These are phyloP conservation scores for Heliconius cydno DNA, from an alignment of 2,888 invertebrate genomes.

Conservation along the genomic window DNA sequence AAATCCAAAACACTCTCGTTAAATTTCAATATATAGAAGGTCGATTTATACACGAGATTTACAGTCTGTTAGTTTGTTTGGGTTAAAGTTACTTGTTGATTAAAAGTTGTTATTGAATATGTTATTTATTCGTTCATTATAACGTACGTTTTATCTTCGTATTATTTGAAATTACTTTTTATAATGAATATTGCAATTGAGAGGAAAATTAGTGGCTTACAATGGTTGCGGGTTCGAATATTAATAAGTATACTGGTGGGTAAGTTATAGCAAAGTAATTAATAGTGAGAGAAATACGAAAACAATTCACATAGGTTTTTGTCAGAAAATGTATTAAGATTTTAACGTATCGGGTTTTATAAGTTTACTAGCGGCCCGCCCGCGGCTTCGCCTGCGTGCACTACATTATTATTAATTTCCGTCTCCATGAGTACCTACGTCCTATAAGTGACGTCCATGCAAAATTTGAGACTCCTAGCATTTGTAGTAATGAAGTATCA, in stretches of 20 bases:
- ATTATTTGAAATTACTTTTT: conserved; percentile 9
- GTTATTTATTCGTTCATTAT: conserved; percentile 10
- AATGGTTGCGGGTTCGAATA: neutral
- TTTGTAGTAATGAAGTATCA: too few species aligned
- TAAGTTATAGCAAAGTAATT: too few species aligned
- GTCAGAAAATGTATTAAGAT: too few species aligned
- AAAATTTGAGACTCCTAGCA: too few species aligned
- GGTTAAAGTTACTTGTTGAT: conserved; percentile 24
- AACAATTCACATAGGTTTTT: too few species aligned
- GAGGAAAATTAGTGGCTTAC: conserved; percentile 7
- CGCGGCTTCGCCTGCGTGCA: too few species aligned
- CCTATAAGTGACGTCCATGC: too few species aligned
- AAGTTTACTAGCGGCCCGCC: too few species aligned
- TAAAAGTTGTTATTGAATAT: conserved; percentile 16
- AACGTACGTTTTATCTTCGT: conserved; percentile 1
- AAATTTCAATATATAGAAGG: conserved; percentile 1
- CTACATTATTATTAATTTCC: too few species aligned
- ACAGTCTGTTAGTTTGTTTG: conserved; percentile 18
- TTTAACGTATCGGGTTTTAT: too few species aligned
- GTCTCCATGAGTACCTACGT: too few species aligned
- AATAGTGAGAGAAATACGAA: neutral
- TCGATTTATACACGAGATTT: conserved; percentile 17
- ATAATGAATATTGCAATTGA: neutral
- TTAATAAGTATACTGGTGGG: too few species aligned
- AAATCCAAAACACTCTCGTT: neutral